Conservation (phyloP, 2,888 invertebrate species). For the Hylaea fasciaria region DNA sequence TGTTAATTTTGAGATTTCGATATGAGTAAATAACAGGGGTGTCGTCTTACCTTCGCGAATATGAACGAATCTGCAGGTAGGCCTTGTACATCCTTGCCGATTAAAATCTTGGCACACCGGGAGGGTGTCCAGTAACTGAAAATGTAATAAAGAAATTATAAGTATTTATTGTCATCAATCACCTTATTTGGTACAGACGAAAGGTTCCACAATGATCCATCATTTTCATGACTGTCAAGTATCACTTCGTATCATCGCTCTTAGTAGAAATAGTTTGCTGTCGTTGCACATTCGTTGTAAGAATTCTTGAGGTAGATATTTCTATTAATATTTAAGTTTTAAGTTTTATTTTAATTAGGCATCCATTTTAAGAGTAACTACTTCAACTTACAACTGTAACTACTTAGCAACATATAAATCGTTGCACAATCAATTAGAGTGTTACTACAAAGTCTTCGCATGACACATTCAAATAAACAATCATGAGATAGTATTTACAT, state of each 20-base stretch:
- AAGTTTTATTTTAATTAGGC: not conserved
- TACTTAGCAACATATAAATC: not conserved
- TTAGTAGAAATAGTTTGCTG: not conserved
- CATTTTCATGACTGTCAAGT: not conserved
- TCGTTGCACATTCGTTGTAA: conserved; percentile 23
- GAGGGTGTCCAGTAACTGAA: conserved; percentile 99
- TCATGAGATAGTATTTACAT: conserved; percentile 38
- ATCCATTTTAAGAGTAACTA: not conserved
- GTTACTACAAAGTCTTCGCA: not conserved
- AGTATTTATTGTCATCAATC: conserved; percentile 58
- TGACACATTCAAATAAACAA: not conserved
- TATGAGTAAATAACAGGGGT: conserved; percentile 1
- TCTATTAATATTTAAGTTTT: not conserved
- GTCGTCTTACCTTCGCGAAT: conserved; percentile 94
- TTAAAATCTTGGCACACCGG: conserved; percentile 99
- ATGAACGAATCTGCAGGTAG: conserved; percentile 99
- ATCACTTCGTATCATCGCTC: not conserved
- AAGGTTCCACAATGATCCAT: conserved; percentile 53
- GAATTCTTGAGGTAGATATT: not conserved
- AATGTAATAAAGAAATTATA: conserved; percentile 73
- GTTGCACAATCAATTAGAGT: not conserved
- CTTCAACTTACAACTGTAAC: not conserved
- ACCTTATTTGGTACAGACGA: conserved; percentile 56
- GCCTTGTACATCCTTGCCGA: conserved; percentile 97
- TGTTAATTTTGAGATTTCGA: conserved; percentile 7